A percentile compares a stretch with the other conserved stretches of the same genome.
These are phyloP conservation scores for Popillia japonica DNA, from an alignment of 1,140 invertebrate species.

Conservation along the genomic window DNA sequence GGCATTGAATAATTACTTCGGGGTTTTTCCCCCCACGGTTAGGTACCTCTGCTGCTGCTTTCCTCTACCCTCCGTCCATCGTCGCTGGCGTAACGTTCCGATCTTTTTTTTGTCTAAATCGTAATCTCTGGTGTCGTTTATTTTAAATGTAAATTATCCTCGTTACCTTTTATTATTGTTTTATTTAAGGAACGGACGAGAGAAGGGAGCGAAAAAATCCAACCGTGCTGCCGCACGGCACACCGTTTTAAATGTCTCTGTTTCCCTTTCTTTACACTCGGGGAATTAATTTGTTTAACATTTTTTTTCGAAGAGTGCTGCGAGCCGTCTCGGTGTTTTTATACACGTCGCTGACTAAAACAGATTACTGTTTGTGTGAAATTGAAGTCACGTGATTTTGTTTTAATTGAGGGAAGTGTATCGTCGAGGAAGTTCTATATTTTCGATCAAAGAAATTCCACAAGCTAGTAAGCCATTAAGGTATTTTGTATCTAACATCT, in stretches of 20 bases:
- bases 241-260: conserved; percentile 16
- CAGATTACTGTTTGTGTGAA: neutral
- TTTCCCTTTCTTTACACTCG: neutral
- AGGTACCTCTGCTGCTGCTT: neutral
- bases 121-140: conserved; percentile 56
- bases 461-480: too few species aligned
- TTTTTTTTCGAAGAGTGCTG: neutral
- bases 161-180: conserved; percentile 40
- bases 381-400: neutral
- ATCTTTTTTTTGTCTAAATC: conserved; percentile 51
- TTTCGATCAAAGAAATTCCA: too few species aligned
- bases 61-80: neutral
- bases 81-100: conserved; percentile 16
- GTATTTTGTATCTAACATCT: too few species aligned
- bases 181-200: conserved; percentile 39
- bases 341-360: neutral
- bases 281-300: conserved; percentile 26
- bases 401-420: neutral
- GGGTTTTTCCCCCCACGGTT: conserved; percentile 50
- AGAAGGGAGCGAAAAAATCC: neutral
- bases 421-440: too few species aligned
- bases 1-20: conserved; percentile 59
- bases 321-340: neutral
- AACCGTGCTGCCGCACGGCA: neutral
- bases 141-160: conserved; percentile 56